Base-by-base conservation (phyloP, 2,113 vertebrate genomes). In the Arenaria interpres region DNA sequence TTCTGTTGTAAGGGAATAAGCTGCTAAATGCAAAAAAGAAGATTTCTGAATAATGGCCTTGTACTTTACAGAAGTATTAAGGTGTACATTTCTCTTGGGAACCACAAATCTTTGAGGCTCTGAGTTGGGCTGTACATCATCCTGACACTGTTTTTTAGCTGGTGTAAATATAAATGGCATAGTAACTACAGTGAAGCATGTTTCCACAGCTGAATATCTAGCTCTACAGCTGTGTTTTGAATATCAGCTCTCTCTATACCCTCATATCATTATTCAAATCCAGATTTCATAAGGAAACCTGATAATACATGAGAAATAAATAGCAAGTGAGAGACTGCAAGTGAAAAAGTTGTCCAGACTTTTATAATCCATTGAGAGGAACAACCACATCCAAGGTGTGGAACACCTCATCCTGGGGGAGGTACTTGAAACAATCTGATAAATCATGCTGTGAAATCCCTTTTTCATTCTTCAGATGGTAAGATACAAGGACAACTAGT, bases 1-100 rank as follows among this genome's bases (percentile, higher is more conserved):
- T 86, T 84, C 45, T 11, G 8, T 57, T 88, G 43, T 87, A 92
- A 75, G 30, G 16, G 46, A 96, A 90, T 84, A 84, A 94, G 60
- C 50, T 81, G 81, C 45, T 79, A 93, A 96, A 86, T 75, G 25
- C 6, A 88, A 91, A 92, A 88, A 21, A 86, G 62, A 68, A 87
- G 33, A 56, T 62, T 81, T 81, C 41, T 66, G 73, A 94, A 89
- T 87, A 85, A 84, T 37, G 85, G 20, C 41, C 28, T 79, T 64
- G n/a, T 85, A 85, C 67, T 69, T 69, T 69, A 51, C 63, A 78
- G 66, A 92, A 74, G 14, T 82, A 89, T 87, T 90, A 76, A 85
- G 35, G 35, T 76, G 24, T n/a, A 43, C 39, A 64, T 76, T 79
- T 83, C 50, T 92, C 67, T 30, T 6, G 7, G 27, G 33, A 4